Percentiles rank a stretch among this genome's conserved stretches.
Evolutionary conservation across 1,140 invertebrate species (phyloP).

Genomic region (Eurosta solidaginis): DNA sequence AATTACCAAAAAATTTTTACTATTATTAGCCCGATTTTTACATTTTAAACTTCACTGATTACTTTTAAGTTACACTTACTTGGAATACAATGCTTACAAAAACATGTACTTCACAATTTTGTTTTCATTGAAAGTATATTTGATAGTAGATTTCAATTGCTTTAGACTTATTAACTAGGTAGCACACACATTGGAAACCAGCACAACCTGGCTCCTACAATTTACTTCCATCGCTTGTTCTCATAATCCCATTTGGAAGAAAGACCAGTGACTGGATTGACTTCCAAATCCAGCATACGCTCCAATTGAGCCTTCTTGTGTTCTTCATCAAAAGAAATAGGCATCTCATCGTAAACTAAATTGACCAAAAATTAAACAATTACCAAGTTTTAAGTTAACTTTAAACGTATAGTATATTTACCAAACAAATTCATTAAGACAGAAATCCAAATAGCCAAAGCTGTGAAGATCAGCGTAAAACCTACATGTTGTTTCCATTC

Average conservation of each 20-base stretch:
- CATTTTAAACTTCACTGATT: background rate
- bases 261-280: conserved; percentile 79
- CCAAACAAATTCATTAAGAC: conserved; percentile 74
- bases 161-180: conserved; percentile 8
- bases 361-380: background rate
- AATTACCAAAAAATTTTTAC: too few relatives aligned
- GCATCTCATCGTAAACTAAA: conserved; percentile 78
- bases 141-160: background rate
- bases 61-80: too few relatives aligned
- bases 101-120: background rate
- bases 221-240: conserved; percentile 70
- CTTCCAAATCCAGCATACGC: conserved; percentile 78
- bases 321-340: conserved; percentile 75
- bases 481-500: conserved; percentile 85
- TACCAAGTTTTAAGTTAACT: background rate
- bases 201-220: background rate
- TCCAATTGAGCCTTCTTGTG: conserved; percentile 75
- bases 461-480: conserved; percentile 63
- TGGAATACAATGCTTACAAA: too few relatives aligned
- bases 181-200: background rate
- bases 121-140: background rate
- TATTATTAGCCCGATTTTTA: background rate
- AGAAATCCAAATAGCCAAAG: conserved; percentile 71
- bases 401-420: conserved; percentile 60
- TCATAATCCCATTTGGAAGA: conserved; percentile 73